A percentile compares a stretch with the other conserved stretches of the same genome.
Evolutionary conservation across 2,888 invertebrate species (phyloP).

Genomic region (Epirrhoe tristata): DNA sequence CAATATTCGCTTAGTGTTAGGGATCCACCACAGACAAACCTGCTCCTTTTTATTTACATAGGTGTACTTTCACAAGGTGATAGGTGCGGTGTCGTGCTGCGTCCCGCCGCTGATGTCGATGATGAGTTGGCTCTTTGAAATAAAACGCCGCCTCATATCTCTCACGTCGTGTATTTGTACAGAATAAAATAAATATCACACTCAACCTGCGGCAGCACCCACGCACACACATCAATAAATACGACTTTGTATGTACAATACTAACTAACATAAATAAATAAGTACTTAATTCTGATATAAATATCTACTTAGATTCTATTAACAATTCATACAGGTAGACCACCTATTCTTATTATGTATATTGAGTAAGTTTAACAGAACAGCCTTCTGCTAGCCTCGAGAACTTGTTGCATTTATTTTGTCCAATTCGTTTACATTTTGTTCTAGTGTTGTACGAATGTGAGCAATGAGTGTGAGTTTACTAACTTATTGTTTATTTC

Average conservation of each 20-base stretch:
- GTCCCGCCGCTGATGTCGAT: not conserved
- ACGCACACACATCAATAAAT: slow-evolving; percentile 11
- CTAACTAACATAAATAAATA: slow-evolving; percentile 3
- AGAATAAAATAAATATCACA: slow-evolving; percentile 65
- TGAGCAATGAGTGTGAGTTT: too few relatives aligned
- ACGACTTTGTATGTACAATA: not conserved
- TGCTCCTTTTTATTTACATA: too few relatives aligned
- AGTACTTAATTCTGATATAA: not conserved
- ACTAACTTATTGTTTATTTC: too few relatives aligned
- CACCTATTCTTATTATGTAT: not conserved
- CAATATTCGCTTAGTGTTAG: too few relatives aligned
- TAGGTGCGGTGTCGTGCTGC: too few relatives aligned
- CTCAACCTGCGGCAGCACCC: slow-evolving; percentile 50
- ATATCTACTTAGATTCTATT: not conserved
- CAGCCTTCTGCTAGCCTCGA: not conserved
- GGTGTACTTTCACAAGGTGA: too few relatives aligned
- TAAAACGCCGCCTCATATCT: slow-evolving; percentile 26
- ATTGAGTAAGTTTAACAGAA: not conserved
- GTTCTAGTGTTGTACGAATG: not conserved
- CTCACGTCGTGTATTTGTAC: slow-evolving; percentile 53
- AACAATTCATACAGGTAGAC: not conserved
- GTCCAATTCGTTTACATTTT: not conserved
- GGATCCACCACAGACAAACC: too few relatives aligned
- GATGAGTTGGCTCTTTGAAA: not conserved
- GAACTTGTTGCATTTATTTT: not conserved